phyloP scores from a whole-genome alignment of 2,888 invertebrate species.

The Hoplodrina blanda region DNA sequence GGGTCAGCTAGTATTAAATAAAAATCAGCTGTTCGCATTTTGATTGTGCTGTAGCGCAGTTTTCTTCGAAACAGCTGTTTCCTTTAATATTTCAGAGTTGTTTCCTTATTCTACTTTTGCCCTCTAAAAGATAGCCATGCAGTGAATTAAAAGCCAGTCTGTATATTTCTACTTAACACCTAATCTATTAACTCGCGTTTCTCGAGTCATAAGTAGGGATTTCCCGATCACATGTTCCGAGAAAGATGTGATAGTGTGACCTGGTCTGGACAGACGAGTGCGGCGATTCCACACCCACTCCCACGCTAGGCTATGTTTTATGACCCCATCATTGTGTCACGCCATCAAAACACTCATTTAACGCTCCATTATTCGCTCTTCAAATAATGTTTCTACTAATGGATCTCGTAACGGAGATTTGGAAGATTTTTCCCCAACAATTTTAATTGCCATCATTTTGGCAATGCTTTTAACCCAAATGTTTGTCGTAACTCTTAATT shows the following conservation, averaged over 20 bases:
- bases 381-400: conserved; percentile 26
- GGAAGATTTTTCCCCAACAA: conserved; percentile 7
- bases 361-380: background rate
- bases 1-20: too few species aligned
- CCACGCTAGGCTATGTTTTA: conserved; percentile 28
- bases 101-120: too few species aligned
- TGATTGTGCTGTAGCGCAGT: too few species aligned
- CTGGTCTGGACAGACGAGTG: conserved; percentile 15
- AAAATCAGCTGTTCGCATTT: too few species aligned
- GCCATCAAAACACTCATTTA: conserved; percentile 30
- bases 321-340: conserved; percentile 31
- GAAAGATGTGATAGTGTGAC: conserved; percentile 22
- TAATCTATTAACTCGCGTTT: too few species aligned
- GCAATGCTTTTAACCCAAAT: conserved; percentile 22
- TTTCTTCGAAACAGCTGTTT: too few species aligned
- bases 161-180: too few species aligned
- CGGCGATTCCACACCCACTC: conserved; percentile 42
- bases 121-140: too few species aligned
- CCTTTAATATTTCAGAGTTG: too few species aligned
- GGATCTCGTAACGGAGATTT: conserved; percentile 8
- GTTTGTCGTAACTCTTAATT: conserved; percentile 6
- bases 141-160: too few species aligned
- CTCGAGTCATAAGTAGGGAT: conserved; percentile 34
- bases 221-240: conserved; percentile 32
- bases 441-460: conserved; percentile 50